Evolutionary conservation across 2,113 vertebrate genomes (phyloP).

Genomic region (Callithrix jacchus): DNA sequence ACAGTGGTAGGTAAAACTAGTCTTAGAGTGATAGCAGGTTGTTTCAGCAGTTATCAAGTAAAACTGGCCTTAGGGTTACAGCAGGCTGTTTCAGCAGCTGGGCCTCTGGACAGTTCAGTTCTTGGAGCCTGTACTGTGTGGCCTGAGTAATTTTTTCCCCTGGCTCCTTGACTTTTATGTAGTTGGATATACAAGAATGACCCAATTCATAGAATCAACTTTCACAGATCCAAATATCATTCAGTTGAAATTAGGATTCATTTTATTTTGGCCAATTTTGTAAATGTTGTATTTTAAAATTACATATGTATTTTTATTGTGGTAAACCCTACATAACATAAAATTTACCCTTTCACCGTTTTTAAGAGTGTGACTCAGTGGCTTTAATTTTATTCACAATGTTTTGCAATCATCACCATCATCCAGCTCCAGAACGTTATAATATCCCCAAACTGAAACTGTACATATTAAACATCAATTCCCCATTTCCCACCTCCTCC

Average conservation of each 20-base stretch:
- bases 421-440: not conserved
- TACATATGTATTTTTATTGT: not conserved
- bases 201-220: not conserved
- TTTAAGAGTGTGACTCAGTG: not conserved
- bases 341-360: not conserved
- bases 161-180: not conserved
- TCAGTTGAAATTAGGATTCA: not conserved
- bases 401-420: not conserved
- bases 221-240: not conserved
- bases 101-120: not conserved
- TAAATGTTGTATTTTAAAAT: not conserved
- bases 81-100: not conserved
- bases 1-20: not conserved
- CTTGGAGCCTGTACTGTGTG: not conserved
- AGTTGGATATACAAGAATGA: not conserved
- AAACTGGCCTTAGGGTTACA: not conserved
- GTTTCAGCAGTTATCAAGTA: too few species aligned
- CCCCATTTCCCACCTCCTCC: not conserved
- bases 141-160: not conserved
- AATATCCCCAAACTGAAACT: not conserved
- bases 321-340: not conserved
- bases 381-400: not conserved
- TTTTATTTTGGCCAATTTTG: not conserved
- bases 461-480: not conserved
- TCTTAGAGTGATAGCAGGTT: not conserved